Conservation (phyloP, 1,140 invertebrate genomes). For the Riptortus pedestris region DNA sequence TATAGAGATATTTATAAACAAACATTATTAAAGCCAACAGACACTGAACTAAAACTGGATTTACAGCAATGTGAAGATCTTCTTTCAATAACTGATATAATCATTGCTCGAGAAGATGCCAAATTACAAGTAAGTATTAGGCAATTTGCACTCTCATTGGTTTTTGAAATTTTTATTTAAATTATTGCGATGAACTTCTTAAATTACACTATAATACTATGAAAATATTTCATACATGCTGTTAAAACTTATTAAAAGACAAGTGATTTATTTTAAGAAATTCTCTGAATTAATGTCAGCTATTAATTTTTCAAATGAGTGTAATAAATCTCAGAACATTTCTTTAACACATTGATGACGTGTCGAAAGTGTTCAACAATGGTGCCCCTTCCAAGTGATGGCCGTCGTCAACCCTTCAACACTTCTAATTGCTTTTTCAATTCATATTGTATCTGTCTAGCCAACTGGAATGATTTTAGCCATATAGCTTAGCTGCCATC, state of each 20-base stretch:
- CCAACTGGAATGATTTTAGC: too few relatives aligned
- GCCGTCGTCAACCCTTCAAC: too few relatives aligned
- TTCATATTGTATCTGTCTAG: too few relatives aligned
- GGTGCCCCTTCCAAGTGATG: neutral
- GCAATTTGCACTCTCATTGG: constrained; percentile 24
- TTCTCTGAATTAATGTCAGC: too few relatives aligned
- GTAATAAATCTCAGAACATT: neutral
- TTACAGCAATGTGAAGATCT: constrained; percentile 63
- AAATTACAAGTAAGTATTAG: constrained; percentile 50
- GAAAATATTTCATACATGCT: too few relatives aligned
- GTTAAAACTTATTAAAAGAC: too few relatives aligned
- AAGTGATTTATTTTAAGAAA: too few relatives aligned
- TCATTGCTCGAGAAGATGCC: constrained; percentile 70
- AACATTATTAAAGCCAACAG: constrained; percentile 56
- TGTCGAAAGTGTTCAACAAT: neutral
- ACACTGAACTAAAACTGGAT: constrained; percentile 60
- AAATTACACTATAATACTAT: too few relatives aligned
- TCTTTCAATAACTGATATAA: constrained; percentile 60
- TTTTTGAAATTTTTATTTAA: constrained; percentile 11
- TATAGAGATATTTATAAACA: constrained; percentile 65
- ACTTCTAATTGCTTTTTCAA: too few relatives aligned
- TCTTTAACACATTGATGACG: neutral
- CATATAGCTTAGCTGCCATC: too few relatives aligned
- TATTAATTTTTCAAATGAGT: too few relatives aligned
- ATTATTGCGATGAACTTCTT: too few relatives aligned